Percentiles rank a stretch among this genome's conserved stretches.
Conservation (phyloP, 2,888 invertebrate genomes). For the Fabriciana adippe region DNA sequence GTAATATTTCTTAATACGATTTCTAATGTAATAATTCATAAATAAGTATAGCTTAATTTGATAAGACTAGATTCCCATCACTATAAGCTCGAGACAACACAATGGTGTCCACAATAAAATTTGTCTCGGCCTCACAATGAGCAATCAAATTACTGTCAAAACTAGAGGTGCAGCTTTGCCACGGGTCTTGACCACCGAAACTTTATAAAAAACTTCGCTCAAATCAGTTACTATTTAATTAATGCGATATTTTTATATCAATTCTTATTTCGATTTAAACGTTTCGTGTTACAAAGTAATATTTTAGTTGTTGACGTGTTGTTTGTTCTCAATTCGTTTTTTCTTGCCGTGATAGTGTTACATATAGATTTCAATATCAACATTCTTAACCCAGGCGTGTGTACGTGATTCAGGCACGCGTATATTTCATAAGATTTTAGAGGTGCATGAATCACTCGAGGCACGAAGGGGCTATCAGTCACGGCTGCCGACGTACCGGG, state of each 20-base stretch:
- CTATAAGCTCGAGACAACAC: slow-evolving; percentile 53
- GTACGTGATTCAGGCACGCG: slow-evolving; percentile 77
- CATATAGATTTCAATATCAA: slow-evolving; percentile 82
- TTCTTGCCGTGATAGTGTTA: slow-evolving; percentile 62
- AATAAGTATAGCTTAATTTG: background rate
- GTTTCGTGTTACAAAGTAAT: background rate
- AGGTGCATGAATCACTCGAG: slow-evolving; percentile 81
- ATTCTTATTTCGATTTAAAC: background rate
- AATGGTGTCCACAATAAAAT: slow-evolving; percentile 73
- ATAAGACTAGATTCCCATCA: slow-evolving; percentile 43
- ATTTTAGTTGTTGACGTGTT: slow-evolving; percentile 14
- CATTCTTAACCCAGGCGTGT: slow-evolving; percentile 76
- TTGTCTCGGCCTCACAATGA: slow-evolving; percentile 72
- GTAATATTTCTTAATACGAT: background rate
- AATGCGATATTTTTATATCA: background rate
- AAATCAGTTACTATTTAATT: background rate
- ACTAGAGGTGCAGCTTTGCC: slow-evolving; percentile 47
- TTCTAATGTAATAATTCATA: background rate
- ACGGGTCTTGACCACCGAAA: slow-evolving; percentile 44
- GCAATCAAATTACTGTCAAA: slow-evolving; percentile 76
- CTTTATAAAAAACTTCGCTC: slow-evolving; percentile 1
- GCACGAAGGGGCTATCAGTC: slow-evolving; percentile 80
- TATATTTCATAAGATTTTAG: slow-evolving; percentile 83
- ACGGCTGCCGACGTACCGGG: slow-evolving; percentile 65
- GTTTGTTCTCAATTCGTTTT: slow-evolving; percentile 32